Base-by-base conservation (phyloP, 2,797 vertebrate genomes). In the Gobio occitaniae region DNA sequence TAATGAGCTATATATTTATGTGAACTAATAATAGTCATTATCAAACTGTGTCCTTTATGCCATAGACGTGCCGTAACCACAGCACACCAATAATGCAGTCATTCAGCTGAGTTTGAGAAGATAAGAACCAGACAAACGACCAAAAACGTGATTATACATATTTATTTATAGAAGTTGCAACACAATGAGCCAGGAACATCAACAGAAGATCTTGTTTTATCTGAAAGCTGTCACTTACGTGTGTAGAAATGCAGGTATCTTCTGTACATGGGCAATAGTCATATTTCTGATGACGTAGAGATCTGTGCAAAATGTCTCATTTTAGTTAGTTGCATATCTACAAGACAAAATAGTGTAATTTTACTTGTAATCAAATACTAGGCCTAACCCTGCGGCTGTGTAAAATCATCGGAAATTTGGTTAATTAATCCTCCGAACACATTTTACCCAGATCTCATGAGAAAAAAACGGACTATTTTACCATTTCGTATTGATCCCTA, bases 121-220 rank as follows among this genome's bases (percentile, higher is more conserved):
- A 69, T 71, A 81, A 71, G 36, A 81, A 70, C 25, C 65, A 81
- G 66, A 71, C 66, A 81, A 71, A 29, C n/a, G 32, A 81, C 44
- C 36, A 70, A 56, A 32, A 76, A 29, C 15, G 36, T 81, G 36
- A 59, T 56, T 41, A 71, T 69, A 48, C 50, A 29, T 17, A 56
- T 81, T 81, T 81, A 81, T 81, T 81, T 59, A 17, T 47, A 68
- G 12, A 80, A 25, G 32, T 69, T 71, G 25, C 36, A 81, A 16
- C 66, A 81, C 32, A 56, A 7, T 25, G 9, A 41, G 44, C 17
- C 17, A 79, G 13, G 25, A 32, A 52, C 6, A 50, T 50, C 25
- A 66, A 66, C 29, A 79, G 2, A 29, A 21, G 25, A 50, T 25
- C 69, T 25, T 50, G 25, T 66, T 79, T 32, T 50, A 65, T 17